phyloP scores from a whole-genome alignment of 2,113 vertebrate genomes.

The Notarius lentiginosus region DNA sequence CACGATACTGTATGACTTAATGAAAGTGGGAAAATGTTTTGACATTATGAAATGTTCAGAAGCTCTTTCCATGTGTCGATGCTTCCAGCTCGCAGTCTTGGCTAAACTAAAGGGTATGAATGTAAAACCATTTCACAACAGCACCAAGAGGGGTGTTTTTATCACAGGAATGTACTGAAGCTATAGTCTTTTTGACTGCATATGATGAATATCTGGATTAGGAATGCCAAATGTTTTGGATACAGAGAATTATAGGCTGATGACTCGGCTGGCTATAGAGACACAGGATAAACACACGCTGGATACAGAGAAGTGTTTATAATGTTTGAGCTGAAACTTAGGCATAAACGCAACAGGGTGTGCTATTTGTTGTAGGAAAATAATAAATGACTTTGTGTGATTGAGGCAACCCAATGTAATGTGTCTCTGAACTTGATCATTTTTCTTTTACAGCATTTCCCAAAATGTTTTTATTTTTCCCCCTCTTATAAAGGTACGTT shows the following conservation, averaged over 20 bases:
- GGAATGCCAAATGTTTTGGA: background rate
- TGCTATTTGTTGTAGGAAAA: background rate
- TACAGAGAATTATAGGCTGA: background rate
- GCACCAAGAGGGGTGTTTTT: slow-evolving; percentile 8
- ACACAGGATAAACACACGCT: background rate
- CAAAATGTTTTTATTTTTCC: background rate
- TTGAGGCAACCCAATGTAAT: background rate
- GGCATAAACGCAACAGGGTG: background rate
- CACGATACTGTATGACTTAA: background rate
- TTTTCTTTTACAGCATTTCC: background rate
- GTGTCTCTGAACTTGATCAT: background rate
- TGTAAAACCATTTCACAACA: slow-evolving; percentile 25
- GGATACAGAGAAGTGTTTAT: background rate
- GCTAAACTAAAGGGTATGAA: slow-evolving; percentile 11
- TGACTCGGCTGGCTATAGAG: background rate
- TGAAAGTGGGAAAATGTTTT: background rate
- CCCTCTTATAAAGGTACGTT: background rate
- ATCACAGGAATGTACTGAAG: background rate
- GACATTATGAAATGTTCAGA: background rate
- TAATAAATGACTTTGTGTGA: background rate
- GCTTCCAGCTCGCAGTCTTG: background rate
- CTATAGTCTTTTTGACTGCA: background rate
- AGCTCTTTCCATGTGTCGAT: background rate
- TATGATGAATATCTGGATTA: background rate
- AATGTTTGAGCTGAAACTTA: background rate